Conservation (phyloP, 2,113 vertebrate species). For the Alligator sinensis region DNA sequence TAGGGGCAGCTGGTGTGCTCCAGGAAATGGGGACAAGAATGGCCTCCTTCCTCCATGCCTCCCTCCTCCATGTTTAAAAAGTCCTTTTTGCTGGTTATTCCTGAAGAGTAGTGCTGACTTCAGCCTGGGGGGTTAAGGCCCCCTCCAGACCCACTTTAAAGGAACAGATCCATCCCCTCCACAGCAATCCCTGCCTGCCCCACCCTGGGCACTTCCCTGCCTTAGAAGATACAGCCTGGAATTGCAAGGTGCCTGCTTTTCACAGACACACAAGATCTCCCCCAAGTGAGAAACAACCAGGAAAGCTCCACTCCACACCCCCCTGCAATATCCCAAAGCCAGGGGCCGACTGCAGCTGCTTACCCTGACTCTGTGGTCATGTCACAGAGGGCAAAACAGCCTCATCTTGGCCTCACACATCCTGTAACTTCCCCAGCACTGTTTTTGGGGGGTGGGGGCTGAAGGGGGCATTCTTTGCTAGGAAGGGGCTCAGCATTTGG, state of each 20-base stretch:
- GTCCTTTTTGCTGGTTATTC: neutral
- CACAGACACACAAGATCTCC: neutral
- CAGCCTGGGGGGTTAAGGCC: neutral
- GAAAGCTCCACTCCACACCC: neutral
- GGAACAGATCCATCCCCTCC: neutral
- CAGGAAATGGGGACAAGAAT: fast-evolving
- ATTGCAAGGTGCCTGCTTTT: neutral
- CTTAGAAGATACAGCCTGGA: neutral
- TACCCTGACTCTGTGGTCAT: neutral
- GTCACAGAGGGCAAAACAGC: neutral
- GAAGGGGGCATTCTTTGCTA: too few relatives aligned
- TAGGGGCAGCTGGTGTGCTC: neutral
- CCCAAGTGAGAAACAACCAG: neutral
- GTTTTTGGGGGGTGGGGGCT: too few relatives aligned
- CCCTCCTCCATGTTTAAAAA: neutral
- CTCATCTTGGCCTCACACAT: neutral
- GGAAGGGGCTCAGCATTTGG: too few relatives aligned
- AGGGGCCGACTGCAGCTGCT: too few relatives aligned
- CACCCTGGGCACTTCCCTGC: neutral
- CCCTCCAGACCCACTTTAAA: neutral
- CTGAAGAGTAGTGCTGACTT: neutral
- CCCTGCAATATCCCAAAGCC: too few relatives aligned
- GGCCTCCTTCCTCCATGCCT: neutral
- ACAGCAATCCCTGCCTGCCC: too few relatives aligned
- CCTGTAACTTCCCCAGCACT: too few relatives aligned